Conservation (phyloP, 2,113 vertebrate species). For the Gymnocephalus cernua region DNA sequence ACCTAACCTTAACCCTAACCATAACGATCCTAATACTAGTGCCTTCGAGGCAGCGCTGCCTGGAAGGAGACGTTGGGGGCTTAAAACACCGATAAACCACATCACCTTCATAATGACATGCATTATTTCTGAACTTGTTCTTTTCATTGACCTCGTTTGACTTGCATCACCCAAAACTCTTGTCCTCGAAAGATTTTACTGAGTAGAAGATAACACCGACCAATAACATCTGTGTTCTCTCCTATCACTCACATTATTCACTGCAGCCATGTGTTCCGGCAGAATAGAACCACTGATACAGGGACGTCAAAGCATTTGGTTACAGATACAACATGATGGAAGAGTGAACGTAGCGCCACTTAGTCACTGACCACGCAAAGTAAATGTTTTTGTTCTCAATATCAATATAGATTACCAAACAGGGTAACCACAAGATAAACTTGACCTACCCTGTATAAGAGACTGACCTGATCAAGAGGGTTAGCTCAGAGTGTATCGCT, state of each 20-base stretch:
- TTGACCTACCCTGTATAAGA: not conserved
- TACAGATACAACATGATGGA: not conserved
- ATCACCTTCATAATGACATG: conserved; percentile 27
- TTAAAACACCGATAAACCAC: too few species aligned
- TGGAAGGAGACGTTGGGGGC: too few species aligned
- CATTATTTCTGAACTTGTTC: conserved; percentile 23
- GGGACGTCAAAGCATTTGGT: not conserved
- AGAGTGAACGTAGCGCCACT: not conserved
- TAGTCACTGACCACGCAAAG: not conserved
- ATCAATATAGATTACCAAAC: conserved; percentile 5
- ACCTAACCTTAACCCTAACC: too few species aligned
- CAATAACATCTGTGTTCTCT: not conserved
- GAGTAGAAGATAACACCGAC: not conserved
- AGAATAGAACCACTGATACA: not conserved
- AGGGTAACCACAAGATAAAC: not conserved
- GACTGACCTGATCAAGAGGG: conserved; percentile 9
- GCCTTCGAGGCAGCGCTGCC: too few species aligned
- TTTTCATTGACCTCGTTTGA: conserved; percentile 4
- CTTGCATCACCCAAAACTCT: not conserved
- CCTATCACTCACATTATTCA: not conserved
- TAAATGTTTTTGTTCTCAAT: not conserved
- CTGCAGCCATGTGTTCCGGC: not conserved
- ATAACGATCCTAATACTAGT: too few species aligned
- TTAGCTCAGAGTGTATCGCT: conserved; percentile 3
- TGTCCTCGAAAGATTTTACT: not conserved